Evolutionary conservation across 2,888 invertebrate genomes (phyloP), one percentile per base, ranked within the genome.

Genomic region (Antheraea yamamai): DNA sequence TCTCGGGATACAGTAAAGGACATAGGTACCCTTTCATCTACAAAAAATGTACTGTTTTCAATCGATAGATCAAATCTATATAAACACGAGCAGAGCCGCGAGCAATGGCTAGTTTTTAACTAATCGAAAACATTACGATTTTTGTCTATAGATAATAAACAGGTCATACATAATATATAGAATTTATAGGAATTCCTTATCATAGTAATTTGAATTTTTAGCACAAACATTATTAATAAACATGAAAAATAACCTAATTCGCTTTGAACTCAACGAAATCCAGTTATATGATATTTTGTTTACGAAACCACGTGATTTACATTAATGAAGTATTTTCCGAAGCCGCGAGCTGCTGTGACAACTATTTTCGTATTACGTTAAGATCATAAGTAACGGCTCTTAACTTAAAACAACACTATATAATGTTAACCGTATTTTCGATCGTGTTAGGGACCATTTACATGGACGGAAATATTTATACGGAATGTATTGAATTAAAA

Each of bases 261-360:
- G 71, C 23, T 68, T 55, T 20, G 68, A 26, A 35, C 30, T 58
- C 71, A 71, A 71, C 64, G 47, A 30, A 61, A 71, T 30, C 20
- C 70, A 68, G 30, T 58, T 71, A 71, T 26, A 72, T n/a, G 71
- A 47, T 10, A 72, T 75, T 64, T 75, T 73, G 73, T 75, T 75
- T 73, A 75, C 75, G 26, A 73, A 73, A 39, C 26, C 58, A 55
- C 18, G 70, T 75, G 75, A 75, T 73, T 75, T 75, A 75, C 73
- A 70, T 73, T 75, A 68, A 75, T 75, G 75, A 55, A 73, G 30
- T 30, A 14, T 55, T 61, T 39, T 61, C 39, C 73, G 30, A 39
- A 64, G 68, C 39, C 71, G 55, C 70, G 66, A 35, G 66, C 52
- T 23, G 66, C 23, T 71, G 74, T 70, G 68, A 55, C 73, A 73